Evolutionary conservation across 2,113 vertebrate genomes (phyloP).

Genomic region (Perognathus longimembris): DNA sequence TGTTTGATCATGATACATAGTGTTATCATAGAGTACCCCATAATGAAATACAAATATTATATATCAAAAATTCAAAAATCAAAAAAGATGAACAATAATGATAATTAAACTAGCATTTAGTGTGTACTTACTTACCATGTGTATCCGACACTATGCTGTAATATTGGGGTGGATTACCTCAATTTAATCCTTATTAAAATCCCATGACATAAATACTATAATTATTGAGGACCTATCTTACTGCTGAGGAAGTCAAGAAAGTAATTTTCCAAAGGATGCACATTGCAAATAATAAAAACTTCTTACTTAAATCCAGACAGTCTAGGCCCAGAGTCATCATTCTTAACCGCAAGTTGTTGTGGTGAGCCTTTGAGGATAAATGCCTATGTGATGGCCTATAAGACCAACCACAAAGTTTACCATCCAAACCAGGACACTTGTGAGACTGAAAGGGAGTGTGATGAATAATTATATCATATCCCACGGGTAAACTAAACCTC

Average conservation of each 20-base stretch:
- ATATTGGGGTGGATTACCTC: not conserved
- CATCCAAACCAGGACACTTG: constrained; percentile 4
- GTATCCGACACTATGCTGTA: not conserved
- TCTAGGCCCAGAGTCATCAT: not conserved
- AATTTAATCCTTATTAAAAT: constrained; percentile 45
- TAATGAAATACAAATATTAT: not conserved
- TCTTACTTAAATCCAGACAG: constrained; percentile 22
- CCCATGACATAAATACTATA: not conserved
- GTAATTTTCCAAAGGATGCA: not conserved
- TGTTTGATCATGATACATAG: not conserved
- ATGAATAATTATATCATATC: not conserved
- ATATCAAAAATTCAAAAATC: not conserved
- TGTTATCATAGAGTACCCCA: not conserved
- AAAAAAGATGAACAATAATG: not conserved
- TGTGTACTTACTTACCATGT: not conserved
- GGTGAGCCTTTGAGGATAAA: constrained; percentile 42
- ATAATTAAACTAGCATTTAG: not conserved
- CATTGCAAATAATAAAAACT: constrained; percentile 39
- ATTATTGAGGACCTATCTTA: constrained; percentile 23
- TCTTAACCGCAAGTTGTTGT: constrained; percentile 50
- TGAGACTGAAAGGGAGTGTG: not conserved
- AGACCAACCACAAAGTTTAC: constrained; percentile 14
- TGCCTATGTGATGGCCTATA: not conserved
- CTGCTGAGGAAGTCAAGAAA: constrained; percentile 20
- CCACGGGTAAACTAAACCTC: not conserved